Evolutionary conservation across 1,140 invertebrate species (phyloP), one percentile per base, ranked within the genome.

Genomic region (Steinernema feltiae): DNA sequence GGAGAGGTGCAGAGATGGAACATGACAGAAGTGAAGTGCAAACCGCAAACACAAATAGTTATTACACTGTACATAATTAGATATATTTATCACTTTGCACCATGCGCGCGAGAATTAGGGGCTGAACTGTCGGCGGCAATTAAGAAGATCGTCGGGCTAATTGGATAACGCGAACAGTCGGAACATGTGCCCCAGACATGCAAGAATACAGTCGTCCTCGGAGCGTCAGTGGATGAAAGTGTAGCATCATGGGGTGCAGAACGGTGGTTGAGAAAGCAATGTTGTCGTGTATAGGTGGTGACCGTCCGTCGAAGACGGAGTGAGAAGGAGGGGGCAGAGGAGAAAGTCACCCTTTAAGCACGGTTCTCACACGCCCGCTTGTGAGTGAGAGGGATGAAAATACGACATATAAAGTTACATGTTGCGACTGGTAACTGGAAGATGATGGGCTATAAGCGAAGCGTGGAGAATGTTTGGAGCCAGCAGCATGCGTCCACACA

Each of bases 21-120:
- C 53, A 63, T 27, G 53, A 17, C 53, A 63, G 53, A 63, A 63
- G 53, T 27, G 41, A 46, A n/a, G 41, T 46, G 41, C 41, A 46
- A 46, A 46, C 41, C n/a, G 7, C 41, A n/a, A 46, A 46, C 41
- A 46, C n/a, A 46, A 46, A 46, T 46, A 46, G 41, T 46, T 46
- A 27, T 63, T 63, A 63, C 53, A 63, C 53, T 63, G 53, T 63
- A 27, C 53, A 63, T 63, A 63, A 63, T 63, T 63, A 63, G 53
- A 63, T 63, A 21, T 63, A 27, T 63, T 63, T 63, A 27, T 63
- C 53, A 63, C 53, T 63, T 63, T 63, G 53, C 53, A 63, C 15
- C 53, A 63, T 63, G 53, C 53, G 53, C 53, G 53, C 53, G 53
- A 63, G 24, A 63, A 63, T 27, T 3, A 27, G 24, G 15, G 53